phyloP scores from a whole-genome alignment of 1,140 invertebrate species.

The Chionoecetes opilio region DNA sequence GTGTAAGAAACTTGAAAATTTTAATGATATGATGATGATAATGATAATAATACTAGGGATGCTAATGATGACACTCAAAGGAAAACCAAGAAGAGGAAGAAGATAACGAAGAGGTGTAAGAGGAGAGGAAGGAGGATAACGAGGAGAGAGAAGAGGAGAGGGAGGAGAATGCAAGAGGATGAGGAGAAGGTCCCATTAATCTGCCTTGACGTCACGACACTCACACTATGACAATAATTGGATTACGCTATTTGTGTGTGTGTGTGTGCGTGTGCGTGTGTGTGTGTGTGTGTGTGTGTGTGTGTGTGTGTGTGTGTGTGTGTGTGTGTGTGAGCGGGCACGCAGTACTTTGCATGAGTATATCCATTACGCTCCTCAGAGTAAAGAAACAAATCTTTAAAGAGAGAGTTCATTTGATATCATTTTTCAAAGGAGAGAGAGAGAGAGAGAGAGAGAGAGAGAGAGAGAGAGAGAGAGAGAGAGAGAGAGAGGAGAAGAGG shows the following conservation, averaged over 20 bases:
- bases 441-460: neutral
- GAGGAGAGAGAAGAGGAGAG: neutral
- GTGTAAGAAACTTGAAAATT: too few relatives aligned
- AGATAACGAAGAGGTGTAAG: neutral
- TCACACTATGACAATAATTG: neutral
- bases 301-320: conserved; percentile 18
- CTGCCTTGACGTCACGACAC: neutral
- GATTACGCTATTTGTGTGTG: conserved; percentile 17
- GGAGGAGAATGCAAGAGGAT: neutral
- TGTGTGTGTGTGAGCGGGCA: neutral
- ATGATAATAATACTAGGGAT: too few relatives aligned
- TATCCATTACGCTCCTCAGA: neutral
- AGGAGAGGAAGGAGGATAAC: neutral
- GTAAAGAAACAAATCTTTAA: neutral
- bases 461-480: conserved; percentile 27
- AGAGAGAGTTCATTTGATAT: conserved; percentile 10
- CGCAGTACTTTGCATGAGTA: neutral
- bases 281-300: conserved; percentile 18
- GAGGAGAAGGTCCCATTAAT: neutral
- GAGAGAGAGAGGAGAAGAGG: conserved; percentile 4
- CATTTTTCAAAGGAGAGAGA: neutral
- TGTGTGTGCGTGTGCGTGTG: conserved; percentile 25
- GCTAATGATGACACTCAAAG: too few relatives aligned
- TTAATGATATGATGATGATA: too few relatives aligned
- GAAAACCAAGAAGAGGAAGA: neutral